Conservation (phyloP, 2,113 vertebrate species). For the Cebidichthys violaceus region DNA sequence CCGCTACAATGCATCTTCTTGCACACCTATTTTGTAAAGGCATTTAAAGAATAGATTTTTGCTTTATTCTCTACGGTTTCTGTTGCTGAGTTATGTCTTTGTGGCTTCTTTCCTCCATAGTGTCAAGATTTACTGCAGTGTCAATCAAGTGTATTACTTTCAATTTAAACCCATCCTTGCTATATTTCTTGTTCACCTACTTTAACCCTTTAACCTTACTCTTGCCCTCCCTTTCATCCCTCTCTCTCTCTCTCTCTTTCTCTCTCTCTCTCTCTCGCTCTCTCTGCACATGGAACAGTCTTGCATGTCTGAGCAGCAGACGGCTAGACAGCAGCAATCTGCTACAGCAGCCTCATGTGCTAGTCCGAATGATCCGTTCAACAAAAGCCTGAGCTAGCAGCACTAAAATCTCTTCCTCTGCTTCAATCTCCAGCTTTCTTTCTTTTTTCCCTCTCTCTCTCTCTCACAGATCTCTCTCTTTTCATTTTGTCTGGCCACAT, state of each 20-base stretch:
- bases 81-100: conserved; percentile 4
- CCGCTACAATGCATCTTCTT: neutral
- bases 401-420: conserved; percentile 58
- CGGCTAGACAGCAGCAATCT: conserved; percentile 79
- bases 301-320: conserved; percentile 83
- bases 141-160: conserved; percentile 4
- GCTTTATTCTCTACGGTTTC: neutral
- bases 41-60: neutral
- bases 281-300: conserved; percentile 74
- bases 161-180: neutral
- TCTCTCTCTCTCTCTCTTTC: conserved; percentile 17
- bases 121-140: conserved; percentile 5
- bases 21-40: neutral
- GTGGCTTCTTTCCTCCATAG: neutral
- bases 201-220: conserved; percentile 55
- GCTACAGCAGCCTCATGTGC: conserved; percentile 68
- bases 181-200: conserved; percentile 39
- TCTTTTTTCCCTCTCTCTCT: conserved; percentile 29
- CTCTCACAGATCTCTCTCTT: conserved; percentile 45
- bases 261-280: conserved; percentile 48
- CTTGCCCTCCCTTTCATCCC: conserved; percentile 56
- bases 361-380: conserved; percentile 53
- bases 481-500: conserved; percentile 54
- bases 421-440: conserved; percentile 58
- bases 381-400: conserved; percentile 64